Base-by-base conservation (phyloP, 2,113 vertebrate genomes). In the Petrocephalus microphthalmus region DNA sequence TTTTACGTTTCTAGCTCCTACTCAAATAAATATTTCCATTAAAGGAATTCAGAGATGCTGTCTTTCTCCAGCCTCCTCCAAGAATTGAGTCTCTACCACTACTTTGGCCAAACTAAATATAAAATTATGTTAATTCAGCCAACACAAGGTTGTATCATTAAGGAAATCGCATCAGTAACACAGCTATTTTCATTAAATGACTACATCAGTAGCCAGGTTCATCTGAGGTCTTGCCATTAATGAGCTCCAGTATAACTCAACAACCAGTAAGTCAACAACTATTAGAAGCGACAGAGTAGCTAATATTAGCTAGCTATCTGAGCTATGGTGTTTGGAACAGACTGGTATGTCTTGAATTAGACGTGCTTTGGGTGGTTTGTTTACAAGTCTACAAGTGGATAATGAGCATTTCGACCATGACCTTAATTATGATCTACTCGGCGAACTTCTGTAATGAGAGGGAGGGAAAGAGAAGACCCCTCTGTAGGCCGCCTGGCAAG, bases 311-410 rank as follows among this genome's bases (percentile, higher is more conserved):
- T 1, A 42, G 71, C 33, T 19, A 78, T 78, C 71, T 19, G 15
- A 78, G 71, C 33, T 42, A 78, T 78, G 71, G 71, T 42, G 33
- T 37, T 42, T 78, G 71, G 29, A 42, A 19, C 29, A 19, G 71
- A 78, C 33, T 78, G 33, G 15, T 67, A 67, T 29, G n/a, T 29
- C 60, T 29, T 67, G 60, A 67, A 67, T 67, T 67, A 67, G 60
- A 67, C 10, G 60, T 67, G 60, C 71, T 42, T 78, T 78, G 33
- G 71, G 71, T 42, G 33, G 71, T 78, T 78, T 78, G 71, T 78
- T 78, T 78, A 78, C 71, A 78, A 78, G 71, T 78, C 37, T 78
- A 74, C 33, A 19, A 78, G 71, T 78, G 71, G 71, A 78, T 78
- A 42, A 78, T 42, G 29, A 37, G 71, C 37, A 78, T 78, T 78